Evolutionary conservation across 2,113 vertebrate genomes (phyloP).

Genomic region (Ctenodactylus gundi): DNA sequence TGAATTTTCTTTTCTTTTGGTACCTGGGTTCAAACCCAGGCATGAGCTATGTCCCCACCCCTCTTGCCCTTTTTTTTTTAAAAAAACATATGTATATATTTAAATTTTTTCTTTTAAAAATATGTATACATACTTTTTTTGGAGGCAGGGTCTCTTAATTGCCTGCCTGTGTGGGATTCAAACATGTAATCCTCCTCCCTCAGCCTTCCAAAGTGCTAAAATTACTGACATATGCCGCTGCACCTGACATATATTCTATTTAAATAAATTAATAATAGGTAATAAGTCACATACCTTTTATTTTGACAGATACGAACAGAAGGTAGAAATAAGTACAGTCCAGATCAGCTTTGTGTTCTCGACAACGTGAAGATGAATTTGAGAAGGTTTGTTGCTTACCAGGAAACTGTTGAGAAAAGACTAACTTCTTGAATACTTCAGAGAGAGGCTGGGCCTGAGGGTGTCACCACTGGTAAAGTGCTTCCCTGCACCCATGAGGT

Average conservation of each 20-base stretch:
- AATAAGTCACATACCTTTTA: neutral
- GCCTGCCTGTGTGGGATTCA: neutral
- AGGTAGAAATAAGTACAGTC: conserved; percentile 89
- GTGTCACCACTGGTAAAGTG: no score
- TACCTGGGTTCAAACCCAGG: neutral
- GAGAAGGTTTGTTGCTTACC: conserved; percentile 95
- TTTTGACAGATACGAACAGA: conserved; percentile 93
- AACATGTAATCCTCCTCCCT: neutral
- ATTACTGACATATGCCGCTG: neutral
- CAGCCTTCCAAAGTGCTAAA: neutral
- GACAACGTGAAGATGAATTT: conserved; percentile 97
- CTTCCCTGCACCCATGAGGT: accelerated
- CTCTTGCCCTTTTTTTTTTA: no score
- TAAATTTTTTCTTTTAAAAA: neutral
- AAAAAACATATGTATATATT: no score
- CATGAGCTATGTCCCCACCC: neutral
- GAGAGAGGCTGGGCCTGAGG: neutral
- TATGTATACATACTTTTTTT: no score
- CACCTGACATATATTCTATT: neutral
- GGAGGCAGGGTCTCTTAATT: neutral
- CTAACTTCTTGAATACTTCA: conserved; percentile 72
- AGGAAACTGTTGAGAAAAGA: conserved; percentile 89
- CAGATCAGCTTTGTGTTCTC: conserved; percentile 94
- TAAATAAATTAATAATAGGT: conserved; percentile 1
- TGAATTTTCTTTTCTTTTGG: no score